These are phyloP conservation scores for Acanthaster planci DNA, from an alignment of 35 echinoderm and acorn worm genomes.

Conservation along the genomic window DNA sequence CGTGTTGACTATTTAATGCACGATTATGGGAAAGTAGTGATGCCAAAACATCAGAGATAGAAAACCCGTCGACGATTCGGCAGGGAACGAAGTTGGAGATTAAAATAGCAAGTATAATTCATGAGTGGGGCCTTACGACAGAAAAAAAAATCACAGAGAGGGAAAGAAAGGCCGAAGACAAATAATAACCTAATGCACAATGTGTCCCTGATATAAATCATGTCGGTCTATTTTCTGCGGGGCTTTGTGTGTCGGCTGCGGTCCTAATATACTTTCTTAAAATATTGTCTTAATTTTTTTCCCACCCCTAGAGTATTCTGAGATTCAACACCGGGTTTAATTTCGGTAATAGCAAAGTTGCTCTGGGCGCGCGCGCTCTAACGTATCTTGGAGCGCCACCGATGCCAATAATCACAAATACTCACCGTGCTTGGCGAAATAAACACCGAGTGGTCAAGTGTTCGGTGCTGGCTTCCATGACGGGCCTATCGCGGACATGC, in stretches of 20 bases:
- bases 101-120: constrained; percentile 11
- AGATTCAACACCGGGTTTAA: constrained; percentile 3
- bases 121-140: not conserved
- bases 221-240: constrained; percentile 16
- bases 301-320: too few species aligned
- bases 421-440: constrained; percentile 13
- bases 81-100: not conserved
- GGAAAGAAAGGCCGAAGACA: not conserved
- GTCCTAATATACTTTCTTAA: not conserved
- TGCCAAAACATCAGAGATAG: not conserved
- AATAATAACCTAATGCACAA: constrained; percentile 4
- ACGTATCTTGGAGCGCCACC: constrained; percentile 17
- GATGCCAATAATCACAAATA: constrained; percentile 19
- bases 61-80: not conserved
- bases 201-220: constrained; percentile 14
- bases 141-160: too few species aligned
- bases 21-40: too few species aligned
- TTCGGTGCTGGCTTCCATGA: not conserved
- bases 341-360: constrained; percentile 29
- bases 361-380: constrained; percentile 20
- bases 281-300: constrained; percentile 17
- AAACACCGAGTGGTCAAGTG: constrained; percentile 28
- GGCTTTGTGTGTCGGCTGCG: constrained; percentile 9
- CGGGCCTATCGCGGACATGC: not conserved
- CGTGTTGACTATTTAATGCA: too few species aligned